Percentiles rank a stretch among this genome's conserved stretches.
These are phyloP conservation scores for Muschampia plurimacula DNA, from an alignment of 2,888 invertebrate genomes.

Conservation along the genomic window DNA sequence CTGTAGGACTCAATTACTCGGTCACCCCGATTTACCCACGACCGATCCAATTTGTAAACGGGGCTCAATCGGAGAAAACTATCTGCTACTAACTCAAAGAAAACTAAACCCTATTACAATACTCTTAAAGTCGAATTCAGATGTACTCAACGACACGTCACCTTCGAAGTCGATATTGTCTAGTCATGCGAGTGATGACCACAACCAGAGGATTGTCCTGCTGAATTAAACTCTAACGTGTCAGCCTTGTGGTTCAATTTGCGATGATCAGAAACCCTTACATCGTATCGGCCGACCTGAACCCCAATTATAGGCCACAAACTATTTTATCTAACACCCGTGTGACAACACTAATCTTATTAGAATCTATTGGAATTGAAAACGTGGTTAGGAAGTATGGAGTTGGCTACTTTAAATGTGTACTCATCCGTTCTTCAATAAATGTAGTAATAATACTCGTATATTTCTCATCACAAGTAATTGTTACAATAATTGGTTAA, in stretches of 20 bases:
- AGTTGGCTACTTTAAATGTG: neutral
- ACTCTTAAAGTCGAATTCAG: neutral
- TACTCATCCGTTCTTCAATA: too few relatives aligned
- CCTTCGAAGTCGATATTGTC: conserved; percentile 81
- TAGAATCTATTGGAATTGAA: conserved; percentile 84
- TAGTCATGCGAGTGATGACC: conserved; percentile 85
- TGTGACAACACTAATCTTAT: conserved; percentile 84
- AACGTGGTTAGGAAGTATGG: conserved; percentile 56
- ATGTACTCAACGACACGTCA: conserved; percentile 49
- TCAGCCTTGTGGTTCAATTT: conserved; percentile 17
- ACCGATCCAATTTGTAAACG: conserved; percentile 84
- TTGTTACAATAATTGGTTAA: too few relatives aligned
- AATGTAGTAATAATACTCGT: too few relatives aligned
- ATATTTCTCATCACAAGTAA: too few relatives aligned
- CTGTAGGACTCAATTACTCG: conserved; percentile 84
- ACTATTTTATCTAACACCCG: conserved; percentile 84
- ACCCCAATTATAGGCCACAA: conserved; percentile 84
- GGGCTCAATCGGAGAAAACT: conserved; percentile 79
- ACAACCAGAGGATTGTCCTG: conserved; percentile 52
- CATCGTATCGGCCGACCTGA: conserved; percentile 57
- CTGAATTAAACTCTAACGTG: conserved; percentile 54
- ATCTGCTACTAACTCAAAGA: conserved; percentile 48
- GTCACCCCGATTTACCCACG: conserved; percentile 82
- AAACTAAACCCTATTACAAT: conserved; percentile 52
- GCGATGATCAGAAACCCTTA: neutral